Evolutionary conservation across 2,113 vertebrate genomes (phyloP).

Genomic region (Myodes glareolus): DNA sequence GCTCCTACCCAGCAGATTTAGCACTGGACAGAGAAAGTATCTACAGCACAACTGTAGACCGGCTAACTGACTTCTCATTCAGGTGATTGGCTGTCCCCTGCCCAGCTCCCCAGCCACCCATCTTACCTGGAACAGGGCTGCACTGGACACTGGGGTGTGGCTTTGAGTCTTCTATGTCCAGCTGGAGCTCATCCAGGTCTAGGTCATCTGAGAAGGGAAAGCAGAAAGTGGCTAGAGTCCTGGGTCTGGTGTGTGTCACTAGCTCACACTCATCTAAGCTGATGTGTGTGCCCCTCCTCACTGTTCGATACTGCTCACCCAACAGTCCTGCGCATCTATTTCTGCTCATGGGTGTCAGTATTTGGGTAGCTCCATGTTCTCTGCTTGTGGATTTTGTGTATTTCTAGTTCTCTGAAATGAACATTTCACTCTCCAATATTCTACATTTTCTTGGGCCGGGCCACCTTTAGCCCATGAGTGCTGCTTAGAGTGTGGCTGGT

Average conservation of each 20-base stretch:
- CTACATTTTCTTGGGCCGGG: not conserved
- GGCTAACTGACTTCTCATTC: not conserved
- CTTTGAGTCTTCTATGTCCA: slow-evolving; percentile 92
- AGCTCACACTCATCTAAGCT: not conserved
- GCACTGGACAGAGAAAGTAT: not conserved
- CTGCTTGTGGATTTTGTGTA: not conserved
- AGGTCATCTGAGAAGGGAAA: slow-evolving; percentile 90
- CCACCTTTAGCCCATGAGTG: accelerated
- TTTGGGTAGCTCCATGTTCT: not conserved
- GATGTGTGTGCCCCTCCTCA: not conserved
- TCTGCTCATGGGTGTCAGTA: not conserved
- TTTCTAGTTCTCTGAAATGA: not conserved
- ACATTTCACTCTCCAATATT: not conserved
- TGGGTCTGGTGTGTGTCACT: not conserved
- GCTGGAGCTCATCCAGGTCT: slow-evolving; percentile 93
- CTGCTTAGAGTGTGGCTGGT: not conserved
- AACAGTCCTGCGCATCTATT: accelerated
- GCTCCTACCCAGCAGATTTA: not conserved
- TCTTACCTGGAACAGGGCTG: slow-evolving; percentile 92
- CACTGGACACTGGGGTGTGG: slow-evolving; percentile 92
- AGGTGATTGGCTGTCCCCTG: too few species aligned
- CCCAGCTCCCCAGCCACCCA: too few species aligned
- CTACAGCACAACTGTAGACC: not conserved
- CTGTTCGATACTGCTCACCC: not conserved
- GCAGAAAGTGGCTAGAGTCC: not conserved